Percentiles rank a stretch among this genome's conserved stretches.
phyloP scores from a whole-genome alignment of 1,140 invertebrate genomes.

The Coelopa frigida region DNA sequence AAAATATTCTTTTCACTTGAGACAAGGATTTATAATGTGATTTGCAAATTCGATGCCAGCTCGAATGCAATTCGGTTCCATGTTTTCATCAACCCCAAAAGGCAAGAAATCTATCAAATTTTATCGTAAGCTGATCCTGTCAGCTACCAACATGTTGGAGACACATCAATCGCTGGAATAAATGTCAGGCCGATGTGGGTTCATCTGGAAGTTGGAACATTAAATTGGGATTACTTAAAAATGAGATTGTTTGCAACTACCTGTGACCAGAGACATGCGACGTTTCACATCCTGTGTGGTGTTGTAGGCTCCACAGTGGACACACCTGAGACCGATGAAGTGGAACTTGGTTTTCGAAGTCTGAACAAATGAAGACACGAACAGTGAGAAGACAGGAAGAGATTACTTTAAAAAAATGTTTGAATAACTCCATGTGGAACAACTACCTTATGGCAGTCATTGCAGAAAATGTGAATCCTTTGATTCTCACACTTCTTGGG shows the following conservation, averaged over 20 bases:
- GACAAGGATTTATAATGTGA: slow-evolving; percentile 1
- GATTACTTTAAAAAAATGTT: background rate
- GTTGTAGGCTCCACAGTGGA: slow-evolving; percentile 78
- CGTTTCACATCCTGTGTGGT: slow-evolving; percentile 57
- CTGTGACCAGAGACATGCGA: slow-evolving; percentile 31
- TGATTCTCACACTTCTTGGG: slow-evolving; percentile 71
- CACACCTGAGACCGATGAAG: slow-evolving; percentile 76
- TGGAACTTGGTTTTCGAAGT: slow-evolving; percentile 74
- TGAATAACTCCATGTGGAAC: background rate
- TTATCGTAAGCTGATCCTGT: background rate
- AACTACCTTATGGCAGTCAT: slow-evolving; percentile 78
- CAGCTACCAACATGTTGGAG: background rate
- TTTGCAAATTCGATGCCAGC: slow-evolving; percentile 40
- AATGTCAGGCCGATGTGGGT: slow-evolving; percentile 33
- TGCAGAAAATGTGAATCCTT: slow-evolving; percentile 73
- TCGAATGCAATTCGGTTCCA: slow-evolving; percentile 23
- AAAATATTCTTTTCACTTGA: background rate
- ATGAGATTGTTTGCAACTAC: background rate
- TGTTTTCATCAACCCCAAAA: background rate
- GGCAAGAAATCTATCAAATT: background rate
- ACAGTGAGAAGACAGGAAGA: slow-evolving; percentile 9
- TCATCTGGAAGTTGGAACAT: slow-evolving; percentile 23
- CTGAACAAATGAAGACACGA: slow-evolving; percentile 46
- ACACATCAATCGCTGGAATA: background rate
- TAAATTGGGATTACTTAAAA: background rate